Evolutionary conservation across 2,888 invertebrate genomes (phyloP), one percentile per base, ranked within the genome.

Genomic region (Sipha maydis): DNA sequence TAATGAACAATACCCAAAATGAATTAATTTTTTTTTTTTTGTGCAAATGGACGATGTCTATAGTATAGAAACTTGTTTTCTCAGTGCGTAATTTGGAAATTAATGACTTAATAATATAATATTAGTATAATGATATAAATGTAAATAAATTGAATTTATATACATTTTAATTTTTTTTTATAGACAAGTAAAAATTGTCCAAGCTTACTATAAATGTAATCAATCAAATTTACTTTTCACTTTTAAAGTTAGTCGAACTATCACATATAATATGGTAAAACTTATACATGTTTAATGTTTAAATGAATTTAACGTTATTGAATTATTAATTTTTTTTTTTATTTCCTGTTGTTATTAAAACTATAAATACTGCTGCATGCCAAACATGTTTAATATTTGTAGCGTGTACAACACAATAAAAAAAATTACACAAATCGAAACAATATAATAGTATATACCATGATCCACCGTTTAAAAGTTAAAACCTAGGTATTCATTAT

Each of bases 331-430:
- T 82, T 61, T 61, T 61, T 80, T 82, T 82, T 82, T 69, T 69
- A 69, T 82, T 82, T 82, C 82, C 82, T 82, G 82, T 82, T 82
- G 25, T 80, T 67, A 82, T 82, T 69, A 82, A 41, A 41, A 41
- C 41, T 9, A 82, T 41, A 41, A 41, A 67, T 83, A 48, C 31
- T 31, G 5, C 21, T 7, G 4, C 25, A 31, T 82, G 48, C 19
- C 71, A 71, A 83, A 83, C 82, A 71, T 71, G 69, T 71, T 83
- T 28, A 69, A 48, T 71, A 83, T 71, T 83, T 41, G n/a, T 71
- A 83, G 28, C 48, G 8, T 28, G 41, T 67, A 48, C 25, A 71
- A n/a, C 38, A 28, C 17, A 0, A 28, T 28, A 7, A 69, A 69
- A 61, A 34, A 69, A 69, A 69, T n/a, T 69, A 14, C 7, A 25